A percentile compares a stretch with the other conserved stretches of the same genome.
These are phyloP conservation scores for Pteronura brasiliensis DNA, from an alignment of 2,113 vertebrate genomes.

Conservation along the genomic window DNA sequence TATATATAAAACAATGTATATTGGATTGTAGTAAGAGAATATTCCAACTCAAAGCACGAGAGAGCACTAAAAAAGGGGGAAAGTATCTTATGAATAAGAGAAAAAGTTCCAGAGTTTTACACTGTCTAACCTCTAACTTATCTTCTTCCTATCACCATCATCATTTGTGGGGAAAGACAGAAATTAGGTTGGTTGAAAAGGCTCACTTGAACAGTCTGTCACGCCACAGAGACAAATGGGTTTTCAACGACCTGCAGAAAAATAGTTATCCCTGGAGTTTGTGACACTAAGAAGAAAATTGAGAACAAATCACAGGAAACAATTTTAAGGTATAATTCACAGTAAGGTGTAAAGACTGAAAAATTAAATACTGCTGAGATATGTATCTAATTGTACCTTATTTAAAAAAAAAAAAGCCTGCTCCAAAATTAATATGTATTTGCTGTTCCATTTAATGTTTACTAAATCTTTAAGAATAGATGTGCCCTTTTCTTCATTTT, in stretches of 20 bases:
- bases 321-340: neutral
- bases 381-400: neutral
- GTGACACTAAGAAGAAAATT: neutral
- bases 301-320: neutral
- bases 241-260: neutral
- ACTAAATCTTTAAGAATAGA: neutral
- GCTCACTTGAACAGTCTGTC: neutral
- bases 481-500: neutral
- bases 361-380: neutral
- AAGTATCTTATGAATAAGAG: neutral
- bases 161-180: neutral
- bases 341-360: neutral
- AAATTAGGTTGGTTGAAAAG: neutral
- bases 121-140: neutral
- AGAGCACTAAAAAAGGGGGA: neutral
- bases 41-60: neutral
- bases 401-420: neutral
- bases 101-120: neutral
- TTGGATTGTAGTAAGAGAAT: neutral
- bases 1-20: neutral
- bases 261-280: neutral
- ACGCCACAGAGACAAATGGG: neutral
- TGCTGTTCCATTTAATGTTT: neutral
- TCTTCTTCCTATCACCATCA: neutral
- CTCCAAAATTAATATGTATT: neutral